Evolutionary conservation across 2,888 invertebrate genomes (phyloP).

Genomic region (Tipula confusa): DNA sequence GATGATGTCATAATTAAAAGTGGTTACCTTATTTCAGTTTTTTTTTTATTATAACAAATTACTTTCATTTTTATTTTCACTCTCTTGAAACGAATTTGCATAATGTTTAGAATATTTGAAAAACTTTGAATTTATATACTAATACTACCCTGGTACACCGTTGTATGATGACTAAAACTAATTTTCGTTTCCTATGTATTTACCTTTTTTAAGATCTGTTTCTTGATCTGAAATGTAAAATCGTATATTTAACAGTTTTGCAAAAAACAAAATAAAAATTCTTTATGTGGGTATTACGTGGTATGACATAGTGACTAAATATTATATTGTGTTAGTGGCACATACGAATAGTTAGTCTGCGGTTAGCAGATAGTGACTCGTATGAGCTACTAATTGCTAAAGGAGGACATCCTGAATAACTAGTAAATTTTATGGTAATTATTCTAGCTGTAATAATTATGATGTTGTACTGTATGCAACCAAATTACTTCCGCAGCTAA

Average conservation of each 20-base stretch:
- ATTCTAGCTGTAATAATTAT: too few species aligned
- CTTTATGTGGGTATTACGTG: not conserved
- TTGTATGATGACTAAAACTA: not conserved
- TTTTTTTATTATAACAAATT: too few species aligned
- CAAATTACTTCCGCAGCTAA: too few species aligned
- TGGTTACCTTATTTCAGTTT: not conserved
- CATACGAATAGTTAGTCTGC: not conserved
- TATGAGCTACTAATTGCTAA: too few species aligned
- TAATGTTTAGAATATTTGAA: not conserved
- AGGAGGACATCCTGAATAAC: too few species aligned
- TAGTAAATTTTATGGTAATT: too few species aligned
- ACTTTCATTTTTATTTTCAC: constrained; percentile 20
- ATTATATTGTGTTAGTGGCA: not conserved
- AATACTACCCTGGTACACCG: not conserved
- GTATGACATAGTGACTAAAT: not conserved
- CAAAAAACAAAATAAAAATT: not conserved
- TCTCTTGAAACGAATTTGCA: constrained; percentile 3
- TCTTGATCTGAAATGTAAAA: not conserved
- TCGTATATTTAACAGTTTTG: not conserved
- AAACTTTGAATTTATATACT: not conserved
- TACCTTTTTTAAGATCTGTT: not conserved
- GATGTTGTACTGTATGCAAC: too few species aligned
- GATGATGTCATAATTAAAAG: constrained; percentile 14
- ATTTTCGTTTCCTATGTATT: not conserved
- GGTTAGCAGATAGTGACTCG: not conserved